Evolutionary conservation across 35 echinoderm and acorn worm species (phyloP), one percentile per base, ranked within the genome.

Genomic region (Diadema setosum): DNA sequence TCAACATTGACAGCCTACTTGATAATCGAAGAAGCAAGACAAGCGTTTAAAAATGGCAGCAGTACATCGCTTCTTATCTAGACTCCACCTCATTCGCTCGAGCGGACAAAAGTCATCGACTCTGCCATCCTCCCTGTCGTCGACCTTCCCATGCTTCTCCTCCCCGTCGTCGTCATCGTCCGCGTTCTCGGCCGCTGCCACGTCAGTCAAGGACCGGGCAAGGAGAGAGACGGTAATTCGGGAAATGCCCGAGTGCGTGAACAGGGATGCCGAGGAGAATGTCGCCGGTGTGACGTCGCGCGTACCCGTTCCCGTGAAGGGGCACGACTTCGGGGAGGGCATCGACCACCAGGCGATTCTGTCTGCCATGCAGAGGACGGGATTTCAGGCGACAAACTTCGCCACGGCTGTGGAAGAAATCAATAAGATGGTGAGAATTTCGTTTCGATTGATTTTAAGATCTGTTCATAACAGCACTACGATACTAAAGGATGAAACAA

Each of bases 341-440:
- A 82, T 98, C 15, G 85, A 94, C 37, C 94, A 94, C 43, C 88
- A 93, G 64, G 90, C 87, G 63, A 43, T 98, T 42, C 59, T 98
- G 45, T 46, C 91, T 42, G 87, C 87, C 32, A 94, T 94, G 48
- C 48, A 78, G 45, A 98, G 91, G 9, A 70, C 80, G n/a, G 96
- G 96, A 30, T 98, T 98, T 82, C 96, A 98, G 85, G 96, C 96
- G 3, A 85, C 96, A 25, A 87, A 98, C 59, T 94, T 98, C 91
- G 96, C 91, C 15, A 46, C 83, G 23, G 96, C 92, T 16, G 84
- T 98, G 0, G 88, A 98, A 7, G 91, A 98, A 69, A 89, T 98
- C 27, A 98, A 98, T 43, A 98, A 91, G 86, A 98, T 98, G 96
- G 95, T 97, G 49, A 33, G 83, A 73, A 49, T 21, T 55, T 16